Conservation (phyloP, 2,888 invertebrate species). For the Cephus rjabovi region DNA sequence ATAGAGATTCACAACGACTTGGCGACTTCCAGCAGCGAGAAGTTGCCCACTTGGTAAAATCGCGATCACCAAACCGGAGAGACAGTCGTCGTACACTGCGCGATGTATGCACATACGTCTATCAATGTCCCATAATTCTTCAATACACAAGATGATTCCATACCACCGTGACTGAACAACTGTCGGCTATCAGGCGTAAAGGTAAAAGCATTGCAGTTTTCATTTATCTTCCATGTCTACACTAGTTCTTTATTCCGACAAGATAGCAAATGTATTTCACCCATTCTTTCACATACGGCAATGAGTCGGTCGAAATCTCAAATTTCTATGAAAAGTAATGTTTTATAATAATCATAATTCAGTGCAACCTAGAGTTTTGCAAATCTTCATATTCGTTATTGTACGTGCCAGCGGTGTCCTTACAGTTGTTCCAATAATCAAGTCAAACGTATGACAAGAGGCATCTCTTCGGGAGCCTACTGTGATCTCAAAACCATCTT, state of each 20-base stretch:
- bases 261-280: constrained; percentile 83
- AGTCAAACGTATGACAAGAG: constrained; percentile 82
- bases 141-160: constrained; percentile 23
- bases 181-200: constrained; percentile 79
- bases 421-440: constrained; percentile 79
- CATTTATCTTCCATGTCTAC: constrained; percentile 82
- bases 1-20: constrained; percentile 94
- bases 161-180: constrained; percentile 80
- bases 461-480: constrained; percentile 74
- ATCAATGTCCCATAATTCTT: constrained; percentile 72
- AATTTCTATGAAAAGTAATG: constrained; percentile 69
- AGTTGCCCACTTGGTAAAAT: constrained; percentile 81
- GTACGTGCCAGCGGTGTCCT: constrained; percentile 73
- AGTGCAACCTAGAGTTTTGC: constrained; percentile 14
- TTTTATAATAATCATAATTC: neutral
- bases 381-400: constrained; percentile 71
- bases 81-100: constrained; percentile 89
- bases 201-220: constrained; percentile 74
- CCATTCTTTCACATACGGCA: constrained; percentile 80
- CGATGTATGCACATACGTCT: constrained; percentile 77
- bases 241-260: constrained; percentile 82
- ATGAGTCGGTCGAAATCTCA: constrained; percentile 84
- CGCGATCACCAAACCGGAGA: constrained; percentile 78
- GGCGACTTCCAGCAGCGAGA: constrained; percentile 87
- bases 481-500: constrained; percentile 81